Base-by-base conservation (phyloP, 2,888 invertebrate genomes). In the Aphelenchoides bicaudatus region DNA sequence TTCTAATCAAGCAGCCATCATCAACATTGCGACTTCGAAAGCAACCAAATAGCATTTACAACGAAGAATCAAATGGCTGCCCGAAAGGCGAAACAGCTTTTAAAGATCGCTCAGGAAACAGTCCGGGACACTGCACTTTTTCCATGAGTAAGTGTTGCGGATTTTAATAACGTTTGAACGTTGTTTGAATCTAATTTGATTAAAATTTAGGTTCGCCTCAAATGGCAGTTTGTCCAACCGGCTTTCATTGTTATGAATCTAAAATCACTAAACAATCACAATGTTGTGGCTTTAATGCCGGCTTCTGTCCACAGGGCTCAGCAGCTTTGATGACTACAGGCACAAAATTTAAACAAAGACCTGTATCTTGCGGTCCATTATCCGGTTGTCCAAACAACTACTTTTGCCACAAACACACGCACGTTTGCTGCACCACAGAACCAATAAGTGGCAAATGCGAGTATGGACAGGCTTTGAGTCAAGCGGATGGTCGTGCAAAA, bases 201-300 rank as follows among this genome's bases (percentile, higher is more conserved):
- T n/a, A n/a, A n/a, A n/a, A n/a, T n/a, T n/a, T n/a, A n/a, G n/a
- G n/a, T n/a, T n/a, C n/a, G n/a, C n/a, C n/a, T n/a, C n/a, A n/a
- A n/a, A n/a, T n/a, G n/a, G n/a, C 43, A 25, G 43, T 43, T n/a
- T 63, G 63, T 39, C 63, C 63, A 4, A 62, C 62, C 2, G 63
- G 64, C 2, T 63, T 64, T 43, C 10, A n/a, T 16, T 63, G 63
- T 29, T 43, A 48, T 37, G 29, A 47, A 21, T 56, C 59, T n/a
- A 38, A 48, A 19, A 23, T 46, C 13, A 46, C 25, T 27, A 19
- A 49, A 19, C 23, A 31, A 3, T 37, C 51, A 19, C 49, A 34
- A 13, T 63, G 63, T 52, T 63, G 63, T 31, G 63, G 63, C 0
- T n/a, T 56, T 2, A 59, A 39, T 29, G 23, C 21, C n/a, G 47